Base-by-base conservation (phyloP, 2,888 invertebrate genomes). In the Andricus curvator region DNA sequence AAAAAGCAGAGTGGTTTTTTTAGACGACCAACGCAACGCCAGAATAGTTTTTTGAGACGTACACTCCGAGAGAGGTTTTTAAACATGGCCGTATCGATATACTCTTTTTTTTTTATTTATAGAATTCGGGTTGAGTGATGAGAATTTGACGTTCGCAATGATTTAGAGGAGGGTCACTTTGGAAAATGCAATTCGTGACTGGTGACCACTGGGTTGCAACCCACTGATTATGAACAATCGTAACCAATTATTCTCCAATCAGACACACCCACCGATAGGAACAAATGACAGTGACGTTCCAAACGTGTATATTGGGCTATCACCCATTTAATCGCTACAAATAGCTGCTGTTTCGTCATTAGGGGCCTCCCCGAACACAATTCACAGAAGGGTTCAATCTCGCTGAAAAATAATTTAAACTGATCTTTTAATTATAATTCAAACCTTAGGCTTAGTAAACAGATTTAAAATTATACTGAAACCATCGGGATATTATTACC, bases 201-300 rank as follows among this genome's bases (percentile, higher is more conserved):
- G 29, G 48, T 51, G 29, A 77, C 77, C 62, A 44, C 76, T 62
- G 56, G 76, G 80, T 85, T 74, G 81, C 79, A 78, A 77, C 67
- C 66, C 81, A 78, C 85, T 84, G 82, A 85, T 85, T 83, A 81
- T 78, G 81, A 80, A 81, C 81, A 80, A 83, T 84, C 83, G 83
- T 66, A 83, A 82, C 84, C 84, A 83, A 85, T 86, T 86, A 85
- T 81, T 82, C 83, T 82, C 84, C 86, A 85, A 85, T 85, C 85
- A 85, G 76, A 65, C 56, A 70, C 65, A 25, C 4, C 70, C 29
- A 29, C 51, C 17, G 29, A 51, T 70, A 33, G 70, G 29, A 70
- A 70, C 48, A 78, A 79, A 78, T 84, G 84, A 78, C 77, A 82
- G 83, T 84, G 82, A 85, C 84, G 83, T 79, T 80, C 82, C 81